Evolutionary conservation across 2,797 vertebrate species (phyloP).

Genomic region (Pristis pectinata): DNA sequence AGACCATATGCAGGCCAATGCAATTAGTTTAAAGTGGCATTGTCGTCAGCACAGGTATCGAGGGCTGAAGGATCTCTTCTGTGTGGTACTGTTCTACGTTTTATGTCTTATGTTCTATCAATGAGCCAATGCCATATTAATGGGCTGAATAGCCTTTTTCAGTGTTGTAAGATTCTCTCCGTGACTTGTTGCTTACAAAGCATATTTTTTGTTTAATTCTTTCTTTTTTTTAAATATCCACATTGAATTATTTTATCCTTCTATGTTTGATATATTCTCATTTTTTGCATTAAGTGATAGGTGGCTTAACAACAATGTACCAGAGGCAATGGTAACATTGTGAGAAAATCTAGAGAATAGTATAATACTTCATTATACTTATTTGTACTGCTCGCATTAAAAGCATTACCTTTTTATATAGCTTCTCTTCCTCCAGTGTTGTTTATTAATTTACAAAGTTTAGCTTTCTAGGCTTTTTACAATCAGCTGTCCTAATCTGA

Average conservation of each 20-base stretch:
- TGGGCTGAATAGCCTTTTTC: background rate
- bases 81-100: too few species aligned
- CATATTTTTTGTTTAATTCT: background rate
- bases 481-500: slow-evolving; percentile 28
- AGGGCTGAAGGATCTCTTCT: too few species aligned
- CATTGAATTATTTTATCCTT: background rate
- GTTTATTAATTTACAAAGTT: background rate
- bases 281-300: background rate
- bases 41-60: too few species aligned
- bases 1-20: too few species aligned
- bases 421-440: background rate
- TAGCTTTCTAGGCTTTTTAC: background rate
- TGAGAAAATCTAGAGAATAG: background rate
- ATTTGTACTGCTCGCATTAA: background rate
- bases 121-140: background rate
- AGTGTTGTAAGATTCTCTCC: background rate
- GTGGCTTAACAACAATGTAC: background rate
- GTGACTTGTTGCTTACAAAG: background rate
- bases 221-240: background rate
- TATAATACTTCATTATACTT: background rate
- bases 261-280: background rate
- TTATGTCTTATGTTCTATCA: too few species aligned
- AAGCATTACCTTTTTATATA: background rate
- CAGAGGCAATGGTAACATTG: background rate
- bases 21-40: too few species aligned